Base-by-base conservation (phyloP, 2,113 vertebrate genomes). In the Lepisosteus oculatus region DNA sequence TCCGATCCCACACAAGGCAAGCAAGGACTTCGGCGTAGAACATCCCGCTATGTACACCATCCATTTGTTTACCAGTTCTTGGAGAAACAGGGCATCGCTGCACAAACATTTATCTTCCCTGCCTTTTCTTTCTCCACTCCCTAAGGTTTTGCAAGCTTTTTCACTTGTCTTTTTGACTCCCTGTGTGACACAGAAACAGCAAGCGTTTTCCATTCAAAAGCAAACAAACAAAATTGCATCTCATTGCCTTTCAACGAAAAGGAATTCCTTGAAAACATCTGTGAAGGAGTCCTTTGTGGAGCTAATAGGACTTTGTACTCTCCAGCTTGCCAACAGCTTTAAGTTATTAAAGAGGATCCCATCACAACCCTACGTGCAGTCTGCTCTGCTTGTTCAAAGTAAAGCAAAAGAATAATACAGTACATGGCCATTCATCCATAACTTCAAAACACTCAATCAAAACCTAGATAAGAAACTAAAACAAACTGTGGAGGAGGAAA, bases 281-380 rank as follows among this genome's bases (percentile, higher is more conserved):
- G 47, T 51, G 47, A 51, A 51, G 47, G 47, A 51, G 5, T 51
- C 47, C 47, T 51, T 51, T 51, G 47, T 51, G 9, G 47, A 51
- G 5, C 47, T 51, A 51, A 51, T 51, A 51, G 47, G 47, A 51
- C 47, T 51, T 5, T 51, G 47, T 51, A 51, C 13, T 43, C 61
- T 45, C 14, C n/a, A 3, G 62, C 83, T 73, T 75, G 83, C 86
- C 83, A 87, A 86, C 90, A 91, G 88, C 89, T 90, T 90, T 87
- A 76, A 89, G 83, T 85, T 81, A 90, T 91, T 91, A 91, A 85
- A 80, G 83, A 85, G 83, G 84, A 86, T 89, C 85, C 86, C 83
- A 86, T 78, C 73, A 83, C 86, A 87, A 86, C 85, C 88, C 87
- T 87, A 90, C 82, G 81, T 85, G 84, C 84, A 84, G 84, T 80